phyloP scores from a whole-genome alignment of 1,140 invertebrate genomes.

The Chrysomallon squamiferum region DNA sequence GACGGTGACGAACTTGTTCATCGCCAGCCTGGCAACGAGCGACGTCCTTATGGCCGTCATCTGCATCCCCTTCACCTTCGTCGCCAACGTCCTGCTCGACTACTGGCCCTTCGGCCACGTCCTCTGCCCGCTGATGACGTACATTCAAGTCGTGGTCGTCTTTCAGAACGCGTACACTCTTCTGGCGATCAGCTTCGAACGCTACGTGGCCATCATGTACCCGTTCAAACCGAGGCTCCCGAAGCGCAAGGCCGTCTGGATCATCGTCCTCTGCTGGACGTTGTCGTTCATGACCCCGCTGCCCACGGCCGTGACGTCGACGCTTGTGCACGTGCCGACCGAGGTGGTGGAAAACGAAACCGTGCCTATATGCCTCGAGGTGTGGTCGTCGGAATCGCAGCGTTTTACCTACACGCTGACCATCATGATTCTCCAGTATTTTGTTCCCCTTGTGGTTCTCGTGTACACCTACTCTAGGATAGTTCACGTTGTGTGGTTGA shows the following conservation, averaged over 20 bases:
- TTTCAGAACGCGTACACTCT: slow-evolving; percentile 94
- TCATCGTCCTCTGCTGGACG: slow-evolving; percentile 79
- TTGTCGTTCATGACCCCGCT: slow-evolving; percentile 81
- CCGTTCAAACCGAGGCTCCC: slow-evolving; percentile 81
- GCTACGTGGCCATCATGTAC: slow-evolving; percentile 94
- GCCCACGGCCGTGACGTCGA: slow-evolving; percentile 77
- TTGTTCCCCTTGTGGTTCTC: slow-evolving; percentile 82
- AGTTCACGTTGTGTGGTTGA: slow-evolving; percentile 86
- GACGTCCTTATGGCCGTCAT: slow-evolving; percentile 94
- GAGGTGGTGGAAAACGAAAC: slow-evolving; percentile 4
- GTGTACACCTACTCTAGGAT: slow-evolving; percentile 88
- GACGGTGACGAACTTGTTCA: slow-evolving; percentile 95
- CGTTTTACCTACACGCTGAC: slow-evolving; percentile 77
- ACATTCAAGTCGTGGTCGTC: slow-evolving; percentile 91
- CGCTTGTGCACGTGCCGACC: slow-evolving; percentile 24
- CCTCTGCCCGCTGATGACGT: slow-evolving; percentile 86
- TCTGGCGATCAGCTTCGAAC: slow-evolving; percentile 93
- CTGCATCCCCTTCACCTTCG: slow-evolving; percentile 91
- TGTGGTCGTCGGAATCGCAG: slow-evolving; percentile 58
- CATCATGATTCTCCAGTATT: slow-evolving; percentile 84
- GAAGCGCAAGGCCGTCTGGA: slow-evolving; percentile 73
- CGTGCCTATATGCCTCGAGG: slow-evolving; percentile 40
- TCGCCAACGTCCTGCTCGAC: slow-evolving; percentile 83
- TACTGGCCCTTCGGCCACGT: slow-evolving; percentile 91
- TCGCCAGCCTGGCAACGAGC: slow-evolving; percentile 92